A percentile compares a stretch with the other conserved stretches of the same genome.
phyloP scores from a whole-genome alignment of 2,113 vertebrate species.

The Rynchops niger region DNA sequence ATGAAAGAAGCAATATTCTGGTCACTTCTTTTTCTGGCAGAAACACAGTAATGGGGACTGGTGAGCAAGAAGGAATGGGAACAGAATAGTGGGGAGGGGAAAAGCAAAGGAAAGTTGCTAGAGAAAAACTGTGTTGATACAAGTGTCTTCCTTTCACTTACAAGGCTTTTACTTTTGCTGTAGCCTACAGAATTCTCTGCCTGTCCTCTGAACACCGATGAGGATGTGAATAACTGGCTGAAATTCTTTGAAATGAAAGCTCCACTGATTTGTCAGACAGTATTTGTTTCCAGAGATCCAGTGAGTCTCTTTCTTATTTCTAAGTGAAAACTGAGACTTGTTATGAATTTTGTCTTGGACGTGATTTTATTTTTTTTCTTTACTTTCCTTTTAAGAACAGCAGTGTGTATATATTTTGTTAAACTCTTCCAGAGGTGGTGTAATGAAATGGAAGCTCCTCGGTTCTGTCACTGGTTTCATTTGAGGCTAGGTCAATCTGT shows the following conservation, averaged over 20 bases:
- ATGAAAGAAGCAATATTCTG: neutral
- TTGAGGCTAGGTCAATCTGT: neutral
- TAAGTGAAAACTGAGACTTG: neutral
- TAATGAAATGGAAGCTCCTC: neutral
- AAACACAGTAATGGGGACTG: neutral
- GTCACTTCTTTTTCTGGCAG: neutral
- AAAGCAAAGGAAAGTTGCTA: neutral
- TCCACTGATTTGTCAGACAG: slow-evolving; percentile 91
- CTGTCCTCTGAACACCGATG: slow-evolving; percentile 85
- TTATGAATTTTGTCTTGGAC: neutral
- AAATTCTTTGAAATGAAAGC: slow-evolving; percentile 90
- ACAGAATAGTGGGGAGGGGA: neutral
- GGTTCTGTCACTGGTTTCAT: neutral
- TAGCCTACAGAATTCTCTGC: slow-evolving; percentile 91
- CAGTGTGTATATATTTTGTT: neutral
- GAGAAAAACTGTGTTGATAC: neutral
- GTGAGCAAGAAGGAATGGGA: neutral
- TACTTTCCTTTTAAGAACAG: neutral
- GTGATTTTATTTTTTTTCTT: neutral
- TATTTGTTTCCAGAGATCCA: slow-evolving; percentile 93
- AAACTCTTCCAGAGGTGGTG: neutral
- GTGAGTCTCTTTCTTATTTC: slow-evolving; percentile 75
- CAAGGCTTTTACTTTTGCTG: slow-evolving; percentile 7
- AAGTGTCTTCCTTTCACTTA: neutral
- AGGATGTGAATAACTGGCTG: slow-evolving; percentile 91